A percentile compares a stretch with the other conserved stretches of the same genome.
phyloP scores from a whole-genome alignment of 2,113 vertebrate species.

The Balaenoptera acutorostrata region DNA sequence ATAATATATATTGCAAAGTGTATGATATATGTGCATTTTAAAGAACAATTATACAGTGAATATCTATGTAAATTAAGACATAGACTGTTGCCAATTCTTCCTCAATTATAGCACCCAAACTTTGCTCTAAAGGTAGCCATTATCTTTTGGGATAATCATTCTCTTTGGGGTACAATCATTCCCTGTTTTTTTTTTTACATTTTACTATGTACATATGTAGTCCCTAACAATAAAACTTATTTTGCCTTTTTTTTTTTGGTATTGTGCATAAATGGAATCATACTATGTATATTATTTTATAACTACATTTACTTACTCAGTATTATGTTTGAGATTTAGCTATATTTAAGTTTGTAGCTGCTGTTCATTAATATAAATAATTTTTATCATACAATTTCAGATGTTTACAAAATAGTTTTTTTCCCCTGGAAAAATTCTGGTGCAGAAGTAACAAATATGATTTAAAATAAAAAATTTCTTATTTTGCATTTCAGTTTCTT shows the following conservation, averaged over 20 bases:
- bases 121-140: background rate
- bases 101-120: background rate
- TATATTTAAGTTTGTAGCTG: background rate
- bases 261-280: background rate
- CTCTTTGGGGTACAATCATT: background rate
- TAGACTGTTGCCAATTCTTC: background rate
- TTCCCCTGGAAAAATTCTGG: background rate
- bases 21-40: background rate
- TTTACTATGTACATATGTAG: background rate
- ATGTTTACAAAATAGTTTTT: background rate
- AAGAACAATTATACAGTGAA: background rate
- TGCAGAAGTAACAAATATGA: background rate
- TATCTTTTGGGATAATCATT: background rate
- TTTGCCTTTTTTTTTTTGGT: background rate
- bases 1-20: background rate
- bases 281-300: background rate
- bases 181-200: background rate
- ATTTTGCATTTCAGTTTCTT: conserved; percentile 7
- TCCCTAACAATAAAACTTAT: background rate
- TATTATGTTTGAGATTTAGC: background rate
- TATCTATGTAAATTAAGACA: background rate
- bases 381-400: conserved; percentile 1
- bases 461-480: background rate
- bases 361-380: background rate
- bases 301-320: background rate